Conservation (phyloP, 2,888 invertebrate genomes). For the Papilio gigon region DNA sequence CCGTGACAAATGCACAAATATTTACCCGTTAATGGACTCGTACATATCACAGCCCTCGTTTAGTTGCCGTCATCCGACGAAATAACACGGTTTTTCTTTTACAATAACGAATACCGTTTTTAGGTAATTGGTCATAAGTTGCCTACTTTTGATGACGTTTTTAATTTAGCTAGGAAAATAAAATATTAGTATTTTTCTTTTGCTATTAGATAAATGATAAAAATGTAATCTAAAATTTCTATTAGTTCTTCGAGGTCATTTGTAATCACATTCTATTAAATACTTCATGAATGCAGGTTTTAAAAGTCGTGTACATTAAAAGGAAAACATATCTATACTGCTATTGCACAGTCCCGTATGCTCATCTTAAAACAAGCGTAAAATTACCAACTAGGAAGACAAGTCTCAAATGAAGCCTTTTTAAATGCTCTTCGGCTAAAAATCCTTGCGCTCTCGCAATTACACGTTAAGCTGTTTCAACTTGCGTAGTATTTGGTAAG, state of each 20-base stretch:
- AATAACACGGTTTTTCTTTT: slow-evolving; percentile 29
- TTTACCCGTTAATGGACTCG: slow-evolving; percentile 68
- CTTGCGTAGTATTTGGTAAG: neutral
- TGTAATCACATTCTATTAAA: neutral
- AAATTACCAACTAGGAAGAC: slow-evolving; percentile 38
- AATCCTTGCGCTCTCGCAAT: slow-evolving; percentile 27
- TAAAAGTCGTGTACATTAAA: neutral
- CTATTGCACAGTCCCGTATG: slow-evolving; percentile 12
- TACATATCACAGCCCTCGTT: slow-evolving; percentile 58
- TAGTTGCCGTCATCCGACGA: slow-evolving; percentile 48
- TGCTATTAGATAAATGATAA: too few species aligned
- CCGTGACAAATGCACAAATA: slow-evolving; percentile 68
- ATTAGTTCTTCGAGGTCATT: neutral
- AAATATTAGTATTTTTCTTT: neutral
- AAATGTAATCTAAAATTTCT: neutral
- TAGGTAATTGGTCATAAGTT: slow-evolving; percentile 5
- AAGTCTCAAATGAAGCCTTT: slow-evolving; percentile 34
- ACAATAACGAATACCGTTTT: slow-evolving; percentile 14
- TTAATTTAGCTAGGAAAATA: neutral
- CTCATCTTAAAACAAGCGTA: slow-evolving; percentile 32
- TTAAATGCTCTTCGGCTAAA: slow-evolving; percentile 32
- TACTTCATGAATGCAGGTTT: neutral
- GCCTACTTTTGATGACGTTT: neutral
- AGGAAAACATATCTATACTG: neutral
- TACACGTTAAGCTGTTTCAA: slow-evolving; percentile 24